A percentile compares a stretch with the other conserved stretches of the same genome.
These are phyloP conservation scores for Achroia grisella DNA, from an alignment of 1,140 invertebrate genomes.

Conservation along the genomic window DNA sequence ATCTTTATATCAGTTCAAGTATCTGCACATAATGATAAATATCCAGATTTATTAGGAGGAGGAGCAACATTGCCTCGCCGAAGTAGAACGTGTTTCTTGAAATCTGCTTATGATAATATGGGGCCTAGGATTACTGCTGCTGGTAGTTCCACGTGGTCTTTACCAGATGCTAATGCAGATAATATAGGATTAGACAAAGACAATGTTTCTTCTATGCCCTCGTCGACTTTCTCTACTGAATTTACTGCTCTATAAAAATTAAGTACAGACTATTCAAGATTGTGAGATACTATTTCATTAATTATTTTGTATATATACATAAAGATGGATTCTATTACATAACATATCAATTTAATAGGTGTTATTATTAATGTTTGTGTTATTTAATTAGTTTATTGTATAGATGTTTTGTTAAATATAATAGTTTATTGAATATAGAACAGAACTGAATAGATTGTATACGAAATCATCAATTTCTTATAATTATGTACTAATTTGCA, in stretches of 20 bases:
- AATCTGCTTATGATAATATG: slow-evolving; percentile 89
- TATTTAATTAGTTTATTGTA: neutral
- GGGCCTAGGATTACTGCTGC: slow-evolving; percentile 89
- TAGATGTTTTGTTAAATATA: too few species aligned
- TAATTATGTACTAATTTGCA: too few species aligned
- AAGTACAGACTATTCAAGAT: too few species aligned
- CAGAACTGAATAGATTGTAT: neutral
- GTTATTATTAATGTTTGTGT: neutral
- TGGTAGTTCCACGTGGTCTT: slow-evolving; percentile 86
- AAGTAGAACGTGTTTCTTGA: slow-evolving; percentile 55
- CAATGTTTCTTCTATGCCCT: slow-evolving; percentile 22
- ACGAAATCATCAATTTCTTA: neutral
- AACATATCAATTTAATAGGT: slow-evolving; percentile 17
- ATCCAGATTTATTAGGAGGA: slow-evolving; percentile 63
- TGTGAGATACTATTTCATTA: too few species aligned
- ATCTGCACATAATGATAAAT: slow-evolving; percentile 68
- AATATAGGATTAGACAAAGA: slow-evolving; percentile 30
- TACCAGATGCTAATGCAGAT: slow-evolving; percentile 76
- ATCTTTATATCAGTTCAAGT: slow-evolving; percentile 70
- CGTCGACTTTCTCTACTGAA: slow-evolving; percentile 62
- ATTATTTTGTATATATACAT: slow-evolving; percentile 8
- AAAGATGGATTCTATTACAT: slow-evolving; percentile 10
- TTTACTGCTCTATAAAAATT: slow-evolving; percentile 54
- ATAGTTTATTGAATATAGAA: neutral
- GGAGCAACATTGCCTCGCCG: slow-evolving; percentile 46